Evolutionary conservation across 2,888 invertebrate genomes (phyloP).

Genomic region (Drosophila nigritarsus): DNA sequence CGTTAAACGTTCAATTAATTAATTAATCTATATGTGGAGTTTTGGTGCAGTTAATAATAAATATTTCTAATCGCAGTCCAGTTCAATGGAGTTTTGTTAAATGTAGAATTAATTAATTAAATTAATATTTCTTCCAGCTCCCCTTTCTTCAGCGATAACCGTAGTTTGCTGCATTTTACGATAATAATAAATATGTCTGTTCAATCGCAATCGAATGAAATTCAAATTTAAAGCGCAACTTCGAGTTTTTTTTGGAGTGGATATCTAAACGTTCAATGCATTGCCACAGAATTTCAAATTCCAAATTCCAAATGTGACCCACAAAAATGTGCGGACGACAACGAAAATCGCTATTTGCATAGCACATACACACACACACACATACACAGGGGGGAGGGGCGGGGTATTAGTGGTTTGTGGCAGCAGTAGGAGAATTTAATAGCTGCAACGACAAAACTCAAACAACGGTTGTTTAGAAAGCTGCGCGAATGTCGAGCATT

Average conservation of each 20-base stretch:
- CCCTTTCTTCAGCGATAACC: background rate
- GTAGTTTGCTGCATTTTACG: background rate
- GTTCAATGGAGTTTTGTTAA: conserved; percentile 46
- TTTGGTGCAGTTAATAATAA: background rate
- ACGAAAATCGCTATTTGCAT: conserved; percentile 73
- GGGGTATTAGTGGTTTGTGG: background rate
- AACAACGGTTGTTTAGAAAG: conserved; percentile 77
- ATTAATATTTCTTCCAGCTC: background rate
- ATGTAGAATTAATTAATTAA: conserved; percentile 36
- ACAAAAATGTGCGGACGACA: conserved; percentile 61
- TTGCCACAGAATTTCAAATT: conserved; percentile 54
- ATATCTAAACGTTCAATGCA: conserved; percentile 63
- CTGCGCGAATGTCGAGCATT: conserved; percentile 67
- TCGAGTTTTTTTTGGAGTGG: conserved; percentile 28
- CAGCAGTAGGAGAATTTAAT: conserved; percentile 64
- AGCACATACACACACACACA: conserved; percentile 47
- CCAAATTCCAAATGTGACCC: conserved; percentile 55
- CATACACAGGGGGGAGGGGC: background rate
- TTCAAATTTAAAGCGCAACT: conserved; percentile 39
- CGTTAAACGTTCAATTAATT: conserved; percentile 49
- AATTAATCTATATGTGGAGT: no score
- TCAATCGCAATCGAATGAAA: conserved; percentile 20
- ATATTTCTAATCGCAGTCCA: background rate
- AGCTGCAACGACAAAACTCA: conserved; percentile 76
- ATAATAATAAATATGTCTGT: background rate